Evolutionary conservation across 2,888 invertebrate species (phyloP), one percentile per base, ranked within the genome.

Genomic region (Cosmopolites sordidus): DNA sequence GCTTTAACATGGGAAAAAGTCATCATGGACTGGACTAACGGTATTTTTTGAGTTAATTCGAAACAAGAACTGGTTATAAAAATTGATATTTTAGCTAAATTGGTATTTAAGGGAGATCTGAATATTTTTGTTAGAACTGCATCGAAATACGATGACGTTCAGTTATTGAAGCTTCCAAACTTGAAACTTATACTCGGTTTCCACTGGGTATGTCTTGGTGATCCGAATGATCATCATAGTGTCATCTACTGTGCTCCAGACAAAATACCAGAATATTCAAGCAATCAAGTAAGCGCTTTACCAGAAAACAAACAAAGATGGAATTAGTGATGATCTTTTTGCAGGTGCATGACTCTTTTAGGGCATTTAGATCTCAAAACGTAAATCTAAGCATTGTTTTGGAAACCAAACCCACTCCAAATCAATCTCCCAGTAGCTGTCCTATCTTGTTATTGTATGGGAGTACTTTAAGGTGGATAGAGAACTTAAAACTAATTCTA

Each of bases 71-170:
- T 6, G 11, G 4, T 33, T 33, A 9, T 33, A 12, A 33, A 33
- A 33, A 12, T 9, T 33, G 33, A n/a, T 33, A 6, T 72, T 74
- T 33, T 67, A 85, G 85, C 86, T 0, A 91, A 89, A 73, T 87
- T 94, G 52, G 85, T 92, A 44, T 88, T 94, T 66, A 90, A 93
- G 67, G 96, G 97, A 1, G 92, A 96, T 69, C 76, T 99, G 54
- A 92, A 95, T 73, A 91, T 98, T 64, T 94, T 89, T 67, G 94
- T 96, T 1, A 82, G 96, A 52, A 99, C 98, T 0, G 98, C 98
- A 0, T 97, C 97, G 56, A 97, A 99, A 73, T 99, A 99, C 76
- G 98, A 99, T 74, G 99, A 99, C 75, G 96, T 96, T 69, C 86
- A 92, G 46, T 81, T 99, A 60, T 75, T 99, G 29, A 91, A 94